phyloP scores from a whole-genome alignment of 2,113 vertebrate species.

The Gallinago undulata region DNA sequence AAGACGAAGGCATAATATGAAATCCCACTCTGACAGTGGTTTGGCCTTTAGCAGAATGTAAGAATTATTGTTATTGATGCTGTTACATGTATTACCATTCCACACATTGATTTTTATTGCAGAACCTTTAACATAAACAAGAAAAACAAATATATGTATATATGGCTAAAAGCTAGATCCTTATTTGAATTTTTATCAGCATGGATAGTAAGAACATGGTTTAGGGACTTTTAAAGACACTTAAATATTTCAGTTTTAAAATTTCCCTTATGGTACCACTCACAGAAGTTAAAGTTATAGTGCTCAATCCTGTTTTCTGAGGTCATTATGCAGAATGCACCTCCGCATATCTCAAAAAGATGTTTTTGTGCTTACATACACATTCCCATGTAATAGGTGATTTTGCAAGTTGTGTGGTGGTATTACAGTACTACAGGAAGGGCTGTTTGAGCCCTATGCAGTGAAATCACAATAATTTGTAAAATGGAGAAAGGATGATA shows the following conservation, averaged over 20 bases:
- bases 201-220: not conserved
- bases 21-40: slow-evolving; percentile 2
- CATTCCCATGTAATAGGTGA: not conserved
- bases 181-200: not conserved
- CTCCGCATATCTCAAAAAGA: not conserved
- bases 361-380: not conserved
- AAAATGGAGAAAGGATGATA: not conserved
- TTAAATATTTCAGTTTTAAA: not conserved
- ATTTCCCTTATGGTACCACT: not conserved
- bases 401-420: not conserved
- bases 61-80: not conserved
- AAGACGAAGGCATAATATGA: not conserved
- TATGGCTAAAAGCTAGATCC: not conserved
- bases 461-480: not conserved
- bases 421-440: not conserved
- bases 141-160: not conserved
- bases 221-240: not conserved
- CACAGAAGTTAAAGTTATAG: not conserved
- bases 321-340: not conserved
- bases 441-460: not conserved
- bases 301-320: not conserved
- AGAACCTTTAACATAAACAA: not conserved
- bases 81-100: not conserved
- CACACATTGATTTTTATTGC: not conserved
- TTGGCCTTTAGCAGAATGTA: slow-evolving; percentile 17